These are phyloP conservation scores for Paguma larvata DNA, from an alignment of 2,797 vertebrate species.

Conservation along the genomic window DNA sequence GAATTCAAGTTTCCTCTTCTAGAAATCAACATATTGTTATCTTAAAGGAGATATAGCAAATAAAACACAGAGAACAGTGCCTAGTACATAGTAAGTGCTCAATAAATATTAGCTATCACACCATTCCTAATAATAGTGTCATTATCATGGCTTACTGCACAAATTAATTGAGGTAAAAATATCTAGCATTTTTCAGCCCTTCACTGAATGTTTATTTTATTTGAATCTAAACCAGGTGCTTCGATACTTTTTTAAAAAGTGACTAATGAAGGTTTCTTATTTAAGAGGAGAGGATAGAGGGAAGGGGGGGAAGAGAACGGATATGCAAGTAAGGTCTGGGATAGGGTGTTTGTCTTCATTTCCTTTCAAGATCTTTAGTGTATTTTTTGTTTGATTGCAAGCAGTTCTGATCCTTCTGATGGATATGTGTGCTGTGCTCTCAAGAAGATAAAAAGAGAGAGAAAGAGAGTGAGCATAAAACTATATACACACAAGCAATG, in stretches of 20 bases:
- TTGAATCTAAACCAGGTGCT: not conserved
- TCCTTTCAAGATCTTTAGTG: conserved; percentile 64
- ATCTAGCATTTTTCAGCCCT: not conserved
- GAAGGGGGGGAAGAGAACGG: not conserved
- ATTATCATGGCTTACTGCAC: not conserved
- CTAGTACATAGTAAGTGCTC: not conserved
- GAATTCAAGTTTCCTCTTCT: not conserved
- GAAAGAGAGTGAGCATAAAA: conserved; percentile 55
- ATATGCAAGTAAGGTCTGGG: conserved; percentile 29
- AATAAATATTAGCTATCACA: not conserved
- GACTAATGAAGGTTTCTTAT: not conserved
- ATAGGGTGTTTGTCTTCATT: conserved; percentile 44
- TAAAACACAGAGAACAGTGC: not conserved
- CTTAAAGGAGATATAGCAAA: not conserved
- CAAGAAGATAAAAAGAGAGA: conserved; percentile 57
- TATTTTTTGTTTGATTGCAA: conserved; percentile 70
- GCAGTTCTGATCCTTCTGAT: conserved; percentile 62
- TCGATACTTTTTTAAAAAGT: not conserved
- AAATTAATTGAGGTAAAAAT: not conserved
- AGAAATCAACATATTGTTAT: conserved; percentile 30
- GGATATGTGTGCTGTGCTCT: conserved; percentile 57
- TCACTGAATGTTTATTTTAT: not conserved
- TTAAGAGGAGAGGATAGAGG: not conserved
- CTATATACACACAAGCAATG: conserved; percentile 54
- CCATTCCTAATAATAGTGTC: not conserved